phyloP scores from a whole-genome alignment of 2,113 vertebrate species.

The Pongo pygmaeus region DNA sequence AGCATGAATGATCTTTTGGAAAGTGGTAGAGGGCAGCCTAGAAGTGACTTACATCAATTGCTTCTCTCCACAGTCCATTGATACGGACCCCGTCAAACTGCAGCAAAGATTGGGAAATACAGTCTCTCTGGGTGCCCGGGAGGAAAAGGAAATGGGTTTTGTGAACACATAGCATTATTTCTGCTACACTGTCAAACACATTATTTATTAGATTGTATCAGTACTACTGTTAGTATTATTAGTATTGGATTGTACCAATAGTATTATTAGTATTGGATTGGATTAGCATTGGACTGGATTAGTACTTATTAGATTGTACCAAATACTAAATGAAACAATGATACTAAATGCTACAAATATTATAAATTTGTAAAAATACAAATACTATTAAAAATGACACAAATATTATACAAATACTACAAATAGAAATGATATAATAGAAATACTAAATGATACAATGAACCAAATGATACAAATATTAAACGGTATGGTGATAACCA shows the following conservation, averaged over 20 bases:
- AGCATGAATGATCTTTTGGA: neutral
- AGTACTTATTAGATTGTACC: no score
- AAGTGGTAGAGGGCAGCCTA: neutral
- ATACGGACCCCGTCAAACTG: accelerated
- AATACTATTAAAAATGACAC: neutral
- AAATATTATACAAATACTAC: neutral
- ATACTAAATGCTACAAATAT: neutral
- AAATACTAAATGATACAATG: neutral
- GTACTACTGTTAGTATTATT: no score
- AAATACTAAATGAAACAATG: neutral
- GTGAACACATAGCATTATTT: neutral
- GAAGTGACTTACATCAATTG: neutral
- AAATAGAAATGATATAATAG: neutral
- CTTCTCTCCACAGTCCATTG: neutral
- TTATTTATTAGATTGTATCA: neutral
- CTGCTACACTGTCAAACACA: neutral
- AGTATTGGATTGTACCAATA: no score
- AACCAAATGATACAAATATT: neutral
- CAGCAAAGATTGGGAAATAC: neutral
- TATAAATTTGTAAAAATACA: neutral
- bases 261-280: no score
- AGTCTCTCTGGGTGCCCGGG: neutral
- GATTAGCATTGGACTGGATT: no score
- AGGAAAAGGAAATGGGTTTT: neutral
- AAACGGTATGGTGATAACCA: neutral